These are phyloP conservation scores for Elegia similella DNA, from an alignment of 2,888 invertebrate species.

Conservation along the genomic window DNA sequence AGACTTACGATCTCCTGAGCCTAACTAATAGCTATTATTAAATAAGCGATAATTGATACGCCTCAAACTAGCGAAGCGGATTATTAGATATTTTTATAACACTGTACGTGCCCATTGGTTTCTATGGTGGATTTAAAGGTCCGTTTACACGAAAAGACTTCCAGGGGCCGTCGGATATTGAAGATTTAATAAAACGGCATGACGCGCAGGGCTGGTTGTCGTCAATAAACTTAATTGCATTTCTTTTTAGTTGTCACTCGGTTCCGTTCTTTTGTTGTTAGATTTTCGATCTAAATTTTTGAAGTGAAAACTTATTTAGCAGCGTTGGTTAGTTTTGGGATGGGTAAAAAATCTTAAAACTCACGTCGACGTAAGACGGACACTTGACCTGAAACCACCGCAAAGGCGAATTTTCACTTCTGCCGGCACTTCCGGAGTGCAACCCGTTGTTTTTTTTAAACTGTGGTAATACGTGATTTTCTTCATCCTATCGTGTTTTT, in stretches of 20 bases:
- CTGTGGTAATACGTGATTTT: too few species aligned
- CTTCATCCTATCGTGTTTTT: too few species aligned
- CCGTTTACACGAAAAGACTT: conserved; percentile 17
- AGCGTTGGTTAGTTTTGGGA: too few species aligned
- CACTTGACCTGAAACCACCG: too few species aligned
- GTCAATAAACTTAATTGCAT: conserved; percentile 14
- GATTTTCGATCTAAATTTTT: not conserved
- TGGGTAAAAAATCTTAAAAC: too few species aligned
- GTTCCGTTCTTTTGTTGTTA: not conserved
- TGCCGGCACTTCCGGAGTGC: too few species aligned
- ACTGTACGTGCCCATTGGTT: not conserved
- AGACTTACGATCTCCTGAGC: not conserved
- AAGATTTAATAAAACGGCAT: conserved; percentile 15
- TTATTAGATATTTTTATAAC: conserved; percentile 14
- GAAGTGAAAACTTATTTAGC: too few species aligned
- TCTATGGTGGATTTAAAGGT: conserved; percentile 13
- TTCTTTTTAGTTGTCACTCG: conserved; percentile 1
- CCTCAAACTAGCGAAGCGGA: conserved; percentile 1
- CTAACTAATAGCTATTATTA: not conserved
- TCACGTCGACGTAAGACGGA: too few species aligned
- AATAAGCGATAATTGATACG: not conserved
- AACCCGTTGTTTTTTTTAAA: too few species aligned
- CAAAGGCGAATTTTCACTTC: too few species aligned
- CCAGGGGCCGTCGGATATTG: conserved; percentile 15
- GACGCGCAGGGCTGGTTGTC: conserved; percentile 1